phyloP scores from a whole-genome alignment of 2,888 invertebrate genomes.

The Leucoma salicis region DNA sequence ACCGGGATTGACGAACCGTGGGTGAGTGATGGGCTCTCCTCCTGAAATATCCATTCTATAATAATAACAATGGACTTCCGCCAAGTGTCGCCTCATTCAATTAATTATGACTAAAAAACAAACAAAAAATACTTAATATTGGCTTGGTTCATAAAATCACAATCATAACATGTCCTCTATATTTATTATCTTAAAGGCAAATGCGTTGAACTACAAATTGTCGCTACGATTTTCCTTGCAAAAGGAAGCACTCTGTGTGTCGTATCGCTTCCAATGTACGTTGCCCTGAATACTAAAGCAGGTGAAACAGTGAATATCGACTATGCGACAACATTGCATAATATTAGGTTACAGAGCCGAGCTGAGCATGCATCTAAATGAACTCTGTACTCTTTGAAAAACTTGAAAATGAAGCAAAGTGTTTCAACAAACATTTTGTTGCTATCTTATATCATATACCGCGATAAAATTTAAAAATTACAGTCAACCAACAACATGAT shows the following conservation, averaged over 20 bases:
- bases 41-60: too few relatives aligned
- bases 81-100: too few relatives aligned
- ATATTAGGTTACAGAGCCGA: constrained; percentile 30
- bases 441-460: too few relatives aligned
- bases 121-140: too few relatives aligned
- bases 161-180: too few relatives aligned
- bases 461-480: too few relatives aligned
- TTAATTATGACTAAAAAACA: too few relatives aligned
- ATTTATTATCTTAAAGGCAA: neutral
- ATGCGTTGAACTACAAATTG: neutral
- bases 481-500: too few relatives aligned
- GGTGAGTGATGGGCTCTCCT: too few relatives aligned
- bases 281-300: constrained; percentile 35
- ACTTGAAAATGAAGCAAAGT: constrained; percentile 5
- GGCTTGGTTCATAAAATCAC: too few relatives aligned
- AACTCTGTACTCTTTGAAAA: constrained; percentile 9
- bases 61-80: too few relatives aligned
- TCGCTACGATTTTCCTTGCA: constrained; percentile 16
- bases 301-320: constrained; percentile 39
- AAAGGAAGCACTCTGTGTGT: constrained; percentile 31
- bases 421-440: constrained; percentile 19
- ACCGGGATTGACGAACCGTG: too few relatives aligned
- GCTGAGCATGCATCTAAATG: constrained; percentile 35
- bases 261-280: constrained; percentile 30
- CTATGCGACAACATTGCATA: constrained; percentile 29